Percentiles rank a stretch among this genome's conserved stretches.
Conservation (phyloP, 2,113 vertebrate species). For the Platycercus adscitus region DNA sequence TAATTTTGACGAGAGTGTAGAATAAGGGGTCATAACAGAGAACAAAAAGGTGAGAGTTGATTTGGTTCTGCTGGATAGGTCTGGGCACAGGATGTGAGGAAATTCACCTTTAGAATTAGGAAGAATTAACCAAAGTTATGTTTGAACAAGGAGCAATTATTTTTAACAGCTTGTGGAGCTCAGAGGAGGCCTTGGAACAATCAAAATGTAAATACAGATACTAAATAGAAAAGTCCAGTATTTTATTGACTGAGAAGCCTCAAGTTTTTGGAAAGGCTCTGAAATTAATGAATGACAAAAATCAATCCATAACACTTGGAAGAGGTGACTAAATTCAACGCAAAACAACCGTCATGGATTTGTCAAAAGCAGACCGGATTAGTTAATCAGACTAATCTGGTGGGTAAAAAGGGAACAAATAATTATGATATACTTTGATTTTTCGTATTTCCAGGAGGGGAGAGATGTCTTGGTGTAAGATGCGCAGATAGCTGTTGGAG, state of each 20-base stretch:
- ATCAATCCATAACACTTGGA: not conserved
- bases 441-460: not conserved
- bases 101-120: not conserved
- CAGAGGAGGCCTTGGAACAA: not conserved
- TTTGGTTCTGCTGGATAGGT: not conserved
- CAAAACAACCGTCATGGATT: not conserved
- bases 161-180: constrained; percentile 10
- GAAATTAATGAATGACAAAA: not conserved
- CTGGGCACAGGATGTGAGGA: not conserved
- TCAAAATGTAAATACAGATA: constrained; percentile 31
- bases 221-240: not conserved
- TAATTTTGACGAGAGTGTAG: not conserved
- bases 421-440: too few relatives aligned
- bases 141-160: constrained; percentile 4
- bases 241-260: not conserved
- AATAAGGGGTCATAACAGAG: not conserved
- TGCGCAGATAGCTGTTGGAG: accelerated
- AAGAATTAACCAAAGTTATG: not conserved
- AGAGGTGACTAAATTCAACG: not conserved
- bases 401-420: not conserved
- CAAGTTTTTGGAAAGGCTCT: not conserved
- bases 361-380: not conserved
- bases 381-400: not conserved
- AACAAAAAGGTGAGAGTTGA: not conserved
- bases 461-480: accelerated